phyloP scores from a whole-genome alignment of 1,140 invertebrate species.

The Nymphalis io region DNA sequence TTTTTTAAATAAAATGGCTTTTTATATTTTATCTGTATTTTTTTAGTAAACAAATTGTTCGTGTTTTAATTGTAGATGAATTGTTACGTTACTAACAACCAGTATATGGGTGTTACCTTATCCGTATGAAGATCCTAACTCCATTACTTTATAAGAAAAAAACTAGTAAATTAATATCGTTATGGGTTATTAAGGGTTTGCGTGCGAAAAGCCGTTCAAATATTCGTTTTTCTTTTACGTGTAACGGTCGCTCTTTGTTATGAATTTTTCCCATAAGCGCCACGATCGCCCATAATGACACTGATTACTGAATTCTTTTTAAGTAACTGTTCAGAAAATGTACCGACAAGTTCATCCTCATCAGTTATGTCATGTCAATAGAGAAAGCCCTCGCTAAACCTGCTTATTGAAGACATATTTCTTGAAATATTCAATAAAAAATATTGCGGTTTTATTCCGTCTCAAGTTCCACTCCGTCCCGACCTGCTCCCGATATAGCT shows the following conservation, averaged over 20 bases:
- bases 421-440: conserved; percentile 9
- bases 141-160: conserved; percentile 6
- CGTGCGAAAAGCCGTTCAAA: conserved; percentile 1
- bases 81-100: neutral
- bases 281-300: neutral
- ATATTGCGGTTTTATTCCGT: conserved; percentile 5
- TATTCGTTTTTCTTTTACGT: conserved; percentile 6
- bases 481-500: conserved; percentile 4
- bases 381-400: neutral
- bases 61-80: neutral
- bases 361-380: neutral
- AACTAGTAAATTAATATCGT: neutral
- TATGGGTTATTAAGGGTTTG: conserved; percentile 1
- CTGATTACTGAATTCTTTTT: neutral
- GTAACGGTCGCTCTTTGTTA: neutral
- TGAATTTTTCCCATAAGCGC: neutral
- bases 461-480: conserved; percentile 2
- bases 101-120: neutral
- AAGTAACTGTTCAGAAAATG: neutral
- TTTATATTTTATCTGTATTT: no score
- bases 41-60: neutral
- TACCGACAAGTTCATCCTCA: neutral
- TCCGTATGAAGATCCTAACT: neutral
- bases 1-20: no score
- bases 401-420: conserved; percentile 7